phyloP scores from a whole-genome alignment of 1,140 invertebrate species.

The Pseudobourletiella spinata region DNA sequence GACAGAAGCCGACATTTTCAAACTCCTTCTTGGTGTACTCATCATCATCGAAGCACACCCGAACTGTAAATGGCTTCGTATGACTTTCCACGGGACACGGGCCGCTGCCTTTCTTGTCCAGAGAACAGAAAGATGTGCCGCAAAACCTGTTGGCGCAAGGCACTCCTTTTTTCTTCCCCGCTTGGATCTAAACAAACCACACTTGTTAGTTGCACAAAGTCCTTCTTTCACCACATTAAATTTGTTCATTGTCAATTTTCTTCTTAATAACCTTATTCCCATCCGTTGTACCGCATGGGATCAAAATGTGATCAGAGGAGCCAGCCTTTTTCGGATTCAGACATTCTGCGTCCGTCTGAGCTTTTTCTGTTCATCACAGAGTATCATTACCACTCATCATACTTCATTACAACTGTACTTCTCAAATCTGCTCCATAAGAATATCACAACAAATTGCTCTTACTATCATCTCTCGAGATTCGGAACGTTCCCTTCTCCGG shows the following conservation, averaged over 20 bases:
- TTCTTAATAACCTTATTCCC: constrained; percentile 37
- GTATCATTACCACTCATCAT: no score
- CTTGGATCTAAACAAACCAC: constrained; percentile 35
- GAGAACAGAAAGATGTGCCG: constrained; percentile 36
- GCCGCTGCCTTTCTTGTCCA: constrained; percentile 36
- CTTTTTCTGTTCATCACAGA: constrained; percentile 37
- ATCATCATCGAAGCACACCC: constrained; percentile 37
- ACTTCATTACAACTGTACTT: no score
- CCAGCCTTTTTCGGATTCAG: constrained; percentile 36
- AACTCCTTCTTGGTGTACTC: constrained; percentile 36
- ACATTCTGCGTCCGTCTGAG: constrained; percentile 36
- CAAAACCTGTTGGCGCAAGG: constrained; percentile 36
- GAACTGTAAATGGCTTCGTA: constrained; percentile 36
- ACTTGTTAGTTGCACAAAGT: no score
- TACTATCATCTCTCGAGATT: constrained; percentile 37
- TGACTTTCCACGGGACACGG: constrained; percentile 36
- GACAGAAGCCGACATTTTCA: constrained; percentile 37
- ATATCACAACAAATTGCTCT: constrained; percentile 1
- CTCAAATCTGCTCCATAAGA: no score
- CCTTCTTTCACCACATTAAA: no score
- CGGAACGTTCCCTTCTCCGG: constrained; percentile 36
- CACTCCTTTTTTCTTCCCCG: constrained; percentile 37
- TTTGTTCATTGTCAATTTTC: no score
- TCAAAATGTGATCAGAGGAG: constrained; percentile 35
- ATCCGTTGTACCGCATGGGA: constrained; percentile 37